phyloP scores from a whole-genome alignment of 2,888 invertebrate species.

The Stomorhina lunata region DNA sequence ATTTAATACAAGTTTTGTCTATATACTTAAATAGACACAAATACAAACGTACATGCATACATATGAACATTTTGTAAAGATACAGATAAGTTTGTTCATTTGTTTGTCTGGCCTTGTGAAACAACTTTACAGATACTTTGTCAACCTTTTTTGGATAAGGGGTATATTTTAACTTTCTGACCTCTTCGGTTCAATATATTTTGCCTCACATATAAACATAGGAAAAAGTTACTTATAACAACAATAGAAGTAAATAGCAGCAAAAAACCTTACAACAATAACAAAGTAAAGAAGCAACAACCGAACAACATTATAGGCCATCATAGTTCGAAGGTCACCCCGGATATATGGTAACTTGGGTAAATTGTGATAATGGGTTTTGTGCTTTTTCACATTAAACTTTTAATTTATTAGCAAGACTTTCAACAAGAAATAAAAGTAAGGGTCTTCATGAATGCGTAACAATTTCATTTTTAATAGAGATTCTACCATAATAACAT shows the following conservation, averaged over 20 bases:
- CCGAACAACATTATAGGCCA: not conserved
- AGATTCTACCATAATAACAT: too few species aligned
- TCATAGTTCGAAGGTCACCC: constrained; percentile 19
- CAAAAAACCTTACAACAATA: not conserved
- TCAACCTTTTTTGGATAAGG: not conserved
- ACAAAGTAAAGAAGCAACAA: not conserved
- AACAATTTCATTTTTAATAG: too few species aligned
- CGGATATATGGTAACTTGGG: constrained; percentile 32
- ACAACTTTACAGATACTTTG: constrained; percentile 9
- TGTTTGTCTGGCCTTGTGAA: not conserved
- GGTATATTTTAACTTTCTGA: not conserved
- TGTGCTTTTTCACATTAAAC: constrained; percentile 7
- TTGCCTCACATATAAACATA: too few species aligned
- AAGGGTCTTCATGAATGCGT: too few species aligned
- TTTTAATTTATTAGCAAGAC: constrained; percentile 9
- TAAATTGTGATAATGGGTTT: constrained; percentile 45
- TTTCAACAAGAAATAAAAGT: not conserved
- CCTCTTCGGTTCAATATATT: not conserved
- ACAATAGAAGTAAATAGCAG: too few species aligned
- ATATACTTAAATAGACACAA: too few species aligned
- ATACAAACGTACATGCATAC: too few species aligned
- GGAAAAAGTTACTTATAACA: too few species aligned
- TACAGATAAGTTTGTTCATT: too few species aligned
- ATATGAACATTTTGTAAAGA: too few species aligned
- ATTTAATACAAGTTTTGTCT: too few species aligned